These are phyloP conservation scores for Montipora sp. DNA, from an alignment of 64 coral and sea anemone species.

Conservation along the genomic window DNA sequence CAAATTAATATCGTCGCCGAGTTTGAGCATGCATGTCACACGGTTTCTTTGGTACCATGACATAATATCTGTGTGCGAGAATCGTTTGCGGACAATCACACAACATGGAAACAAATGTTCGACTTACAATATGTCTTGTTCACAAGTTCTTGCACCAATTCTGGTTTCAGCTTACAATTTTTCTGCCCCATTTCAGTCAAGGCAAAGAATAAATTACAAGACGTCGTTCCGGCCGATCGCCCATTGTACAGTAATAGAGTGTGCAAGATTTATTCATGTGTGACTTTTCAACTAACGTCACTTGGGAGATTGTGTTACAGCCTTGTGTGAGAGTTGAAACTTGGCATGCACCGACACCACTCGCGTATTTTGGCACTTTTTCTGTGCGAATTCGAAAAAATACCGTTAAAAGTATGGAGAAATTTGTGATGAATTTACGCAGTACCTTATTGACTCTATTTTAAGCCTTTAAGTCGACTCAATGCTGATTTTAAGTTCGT, in stretches of 20 bases:
- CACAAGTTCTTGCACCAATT: conserved; percentile 86
- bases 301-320: conserved; percentile 31
- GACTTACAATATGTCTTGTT: conserved; percentile 97
- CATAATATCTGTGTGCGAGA: background rate
- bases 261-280: background rate
- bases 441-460: background rate
- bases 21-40: background rate
- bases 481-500: background rate
- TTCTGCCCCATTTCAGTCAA: conserved; percentile 90
- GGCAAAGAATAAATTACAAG: background rate
- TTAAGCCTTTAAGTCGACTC: background rate
- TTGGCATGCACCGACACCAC: background rate
- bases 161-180: conserved; percentile 83
- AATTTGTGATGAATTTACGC: background rate
- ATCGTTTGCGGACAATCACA: background rate
- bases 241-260: background rate
- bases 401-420: background rate
- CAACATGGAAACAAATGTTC: background rate
- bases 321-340: too few species aligned
- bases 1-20: background rate
- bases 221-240: background rate
- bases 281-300: conserved; percentile 15
- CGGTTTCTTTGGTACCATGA: background rate
- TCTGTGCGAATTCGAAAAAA: background rate
- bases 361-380: background rate